Evolutionary conservation across 2,797 vertebrate genomes (phyloP), one percentile per base, ranked within the genome.

Genomic region (Leptodactylus fallax): DNA sequence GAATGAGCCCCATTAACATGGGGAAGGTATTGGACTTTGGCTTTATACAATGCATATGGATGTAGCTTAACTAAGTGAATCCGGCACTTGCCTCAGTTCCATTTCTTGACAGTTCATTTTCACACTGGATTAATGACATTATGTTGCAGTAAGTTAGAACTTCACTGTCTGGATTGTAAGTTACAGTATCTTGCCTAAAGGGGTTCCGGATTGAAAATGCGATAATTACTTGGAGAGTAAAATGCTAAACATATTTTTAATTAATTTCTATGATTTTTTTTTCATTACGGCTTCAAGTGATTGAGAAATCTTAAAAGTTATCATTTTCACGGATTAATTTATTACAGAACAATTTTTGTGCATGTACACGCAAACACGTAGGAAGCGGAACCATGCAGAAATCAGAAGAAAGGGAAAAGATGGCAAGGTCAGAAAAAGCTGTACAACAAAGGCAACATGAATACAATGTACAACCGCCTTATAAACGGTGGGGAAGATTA

Each of bases 201-300:
- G 55, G 53, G 67, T 76, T 76, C 82, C 45, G 82, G 69, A 84
- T 84, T 60, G 53, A 58, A 76, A 84, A 19, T 58, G 69, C 21
- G 69, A 84, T 84, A 84, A 84, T 84, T 84, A 84, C 82, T 84
- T 76, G 69, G 69, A 74, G 69, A 74, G 55, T 45, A 58, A 84
- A 84, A 84, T 84, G 82, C 82, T 84, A 74, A 74, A 84, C 82
- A 84, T 56, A 84, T 60, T 84, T 84, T 76, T 84, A 84, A 84
- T 84, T 84, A 84, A 84, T 84, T 84, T 84, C 53, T 84, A 36
- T 74, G 69, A 84, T 84, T 84, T 67, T 84, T 84, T 67, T 84
- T 72, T 17, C 81, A 56, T 58, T 83, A 72, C 67, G 10, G 69
- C 69, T 84, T 36, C 69, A n/a, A 61, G 72, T 27, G 36, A 84